Conservation (phyloP, 2,888 invertebrate species). For the Callyntrura guangdongensis region DNA sequence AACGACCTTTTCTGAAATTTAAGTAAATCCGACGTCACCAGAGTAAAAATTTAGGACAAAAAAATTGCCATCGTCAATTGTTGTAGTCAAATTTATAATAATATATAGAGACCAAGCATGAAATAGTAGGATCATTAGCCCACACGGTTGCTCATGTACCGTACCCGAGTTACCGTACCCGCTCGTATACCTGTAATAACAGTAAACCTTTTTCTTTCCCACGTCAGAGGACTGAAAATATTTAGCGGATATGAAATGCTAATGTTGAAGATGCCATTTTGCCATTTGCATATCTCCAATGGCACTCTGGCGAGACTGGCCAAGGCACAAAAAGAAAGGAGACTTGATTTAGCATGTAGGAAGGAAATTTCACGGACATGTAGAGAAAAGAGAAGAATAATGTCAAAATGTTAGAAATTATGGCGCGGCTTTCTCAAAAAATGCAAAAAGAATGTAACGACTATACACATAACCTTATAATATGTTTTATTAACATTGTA, state of each 20-base stretch:
- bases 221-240: background rate
- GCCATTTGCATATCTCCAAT: background rate
- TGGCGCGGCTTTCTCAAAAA: background rate
- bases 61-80: background rate
- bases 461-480: background rate
- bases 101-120: background rate
- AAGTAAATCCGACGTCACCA: slow-evolving; percentile 5
- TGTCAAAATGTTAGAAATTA: background rate
- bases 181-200: background rate
- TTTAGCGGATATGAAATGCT: slow-evolving; percentile 46
- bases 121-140: slow-evolving; percentile 23
- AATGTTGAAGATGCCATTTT: slow-evolving; percentile 18
- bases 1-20: background rate
- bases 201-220: background rate
- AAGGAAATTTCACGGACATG: background rate
- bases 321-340: background rate
- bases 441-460: background rate
- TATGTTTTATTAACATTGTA: background rate
- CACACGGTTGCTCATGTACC: background rate
- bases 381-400: background rate
- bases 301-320: slow-evolving; percentile 3
- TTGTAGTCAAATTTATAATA: slow-evolving; percentile 21
- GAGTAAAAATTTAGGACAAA: background rate
- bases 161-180: background rate
- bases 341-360: background rate